A percentile compares a stretch with the other conserved stretches of the same genome.
These are phyloP conservation scores for Macroglossus sobrinus DNA, from an alignment of 2,113 vertebrate species.

Conservation along the genomic window DNA sequence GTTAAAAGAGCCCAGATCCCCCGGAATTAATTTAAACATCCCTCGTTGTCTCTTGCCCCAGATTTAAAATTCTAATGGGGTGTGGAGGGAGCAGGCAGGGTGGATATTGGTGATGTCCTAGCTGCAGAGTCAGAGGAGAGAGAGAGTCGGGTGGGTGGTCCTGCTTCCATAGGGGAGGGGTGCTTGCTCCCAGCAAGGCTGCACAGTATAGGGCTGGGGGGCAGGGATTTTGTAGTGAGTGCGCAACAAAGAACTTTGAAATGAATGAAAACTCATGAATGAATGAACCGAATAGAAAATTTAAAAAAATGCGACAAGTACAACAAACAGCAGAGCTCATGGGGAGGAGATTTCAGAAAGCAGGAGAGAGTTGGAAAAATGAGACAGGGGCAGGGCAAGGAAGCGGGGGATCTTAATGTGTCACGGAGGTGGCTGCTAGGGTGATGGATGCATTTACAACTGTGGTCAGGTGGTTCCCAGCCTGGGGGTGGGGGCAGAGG, in stretches of 20 bases:
- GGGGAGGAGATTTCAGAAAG: background rate
- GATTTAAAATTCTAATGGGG: background rate
- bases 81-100: background rate
- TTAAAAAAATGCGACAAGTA: background rate
- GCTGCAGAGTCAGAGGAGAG: background rate
- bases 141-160: background rate
- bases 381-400: background rate
- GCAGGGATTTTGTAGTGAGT: background rate
- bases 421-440: rapidly evolving
- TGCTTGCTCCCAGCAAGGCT: background rate
- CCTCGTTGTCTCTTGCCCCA: background rate
- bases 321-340: no score
- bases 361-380: background rate
- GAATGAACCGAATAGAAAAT: background rate
- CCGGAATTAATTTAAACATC: background rate
- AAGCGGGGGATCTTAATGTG: background rate
- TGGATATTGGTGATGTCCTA: background rate
- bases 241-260: no score
- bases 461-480: background rate
- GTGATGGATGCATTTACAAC: background rate
- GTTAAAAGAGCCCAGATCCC: background rate
- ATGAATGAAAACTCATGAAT: no score
- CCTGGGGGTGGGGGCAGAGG: background rate
- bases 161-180: background rate
- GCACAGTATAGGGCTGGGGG: background rate